A percentile compares a stretch with the other conserved stretches of the same genome.
phyloP scores from a whole-genome alignment of 1,140 invertebrate genomes.

The Eriosoma lanigerum region DNA sequence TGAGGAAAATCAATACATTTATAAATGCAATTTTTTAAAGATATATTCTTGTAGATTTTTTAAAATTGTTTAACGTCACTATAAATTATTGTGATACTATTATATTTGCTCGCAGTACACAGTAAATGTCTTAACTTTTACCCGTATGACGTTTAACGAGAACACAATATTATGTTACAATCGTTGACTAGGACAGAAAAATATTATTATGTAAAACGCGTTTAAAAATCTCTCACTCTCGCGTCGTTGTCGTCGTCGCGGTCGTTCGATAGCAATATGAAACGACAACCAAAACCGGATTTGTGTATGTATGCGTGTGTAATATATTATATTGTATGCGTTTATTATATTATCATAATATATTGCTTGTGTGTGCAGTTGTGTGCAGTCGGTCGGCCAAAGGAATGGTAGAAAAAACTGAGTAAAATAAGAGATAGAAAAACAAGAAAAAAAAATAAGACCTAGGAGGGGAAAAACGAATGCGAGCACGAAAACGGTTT shows the following conservation, averaged over 20 bases:
- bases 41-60: too few species aligned
- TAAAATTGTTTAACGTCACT: too few species aligned
- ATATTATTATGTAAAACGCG: not conserved
- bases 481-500: conserved; percentile 4
- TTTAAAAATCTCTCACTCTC: not conserved
- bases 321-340: not conserved
- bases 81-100: too few species aligned
- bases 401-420: not conserved
- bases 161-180: too few species aligned
- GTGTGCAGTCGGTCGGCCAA: conserved; percentile 6
- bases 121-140: too few species aligned
- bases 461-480: not conserved
- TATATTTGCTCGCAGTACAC: too few species aligned
- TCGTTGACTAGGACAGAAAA: too few species aligned
- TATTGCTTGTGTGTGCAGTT: conserved; percentile 4
- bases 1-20: too few species aligned
- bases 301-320: not conserved
- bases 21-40: too few species aligned
- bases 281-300: not conserved
- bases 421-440: not conserved
- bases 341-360: too few species aligned
- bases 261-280: not conserved
- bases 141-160: too few species aligned
- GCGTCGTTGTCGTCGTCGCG: not conserved
- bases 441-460: not conserved